phyloP scores from a whole-genome alignment of 2,888 invertebrate genomes.

The Pristionchus exspectatus region DNA sequence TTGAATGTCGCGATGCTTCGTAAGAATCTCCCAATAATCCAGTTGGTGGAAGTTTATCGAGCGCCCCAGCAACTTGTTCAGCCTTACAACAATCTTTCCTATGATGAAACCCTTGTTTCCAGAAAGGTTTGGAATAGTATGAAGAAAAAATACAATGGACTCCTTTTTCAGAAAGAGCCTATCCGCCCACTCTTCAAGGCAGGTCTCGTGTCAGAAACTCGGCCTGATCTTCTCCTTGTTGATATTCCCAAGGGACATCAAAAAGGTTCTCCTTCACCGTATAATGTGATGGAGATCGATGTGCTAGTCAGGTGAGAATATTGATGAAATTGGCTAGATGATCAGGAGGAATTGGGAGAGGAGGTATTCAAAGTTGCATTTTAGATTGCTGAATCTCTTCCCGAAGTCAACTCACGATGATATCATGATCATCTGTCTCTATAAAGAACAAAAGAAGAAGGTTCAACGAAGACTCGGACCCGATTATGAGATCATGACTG shows the following conservation, averaged over 20 bases:
- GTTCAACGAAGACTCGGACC: conserved; percentile 10
- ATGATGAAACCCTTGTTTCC: not conserved
- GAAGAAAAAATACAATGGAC: not conserved
- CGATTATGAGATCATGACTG: conserved; percentile 29
- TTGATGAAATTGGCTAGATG: no score
- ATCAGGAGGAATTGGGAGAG: not conserved
- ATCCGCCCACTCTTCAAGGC: not conserved
- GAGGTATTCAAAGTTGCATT: not conserved
- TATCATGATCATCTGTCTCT: conserved; percentile 45
- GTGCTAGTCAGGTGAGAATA: conserved; percentile 21
- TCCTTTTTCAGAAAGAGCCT: not conserved
- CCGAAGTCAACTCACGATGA: conserved; percentile 10
- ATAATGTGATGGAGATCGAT: not conserved
- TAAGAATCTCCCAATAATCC: conserved; percentile 27
- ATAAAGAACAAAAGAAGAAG: conserved; percentile 37
- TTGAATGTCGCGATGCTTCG: not conserved
- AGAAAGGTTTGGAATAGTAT: not conserved
- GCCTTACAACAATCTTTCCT: conserved; percentile 38
- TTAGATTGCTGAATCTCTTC: not conserved
- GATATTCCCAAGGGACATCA: conserved; percentile 10
- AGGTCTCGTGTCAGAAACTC: not conserved
- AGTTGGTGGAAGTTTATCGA: conserved; percentile 34
- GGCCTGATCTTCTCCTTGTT: not conserved
- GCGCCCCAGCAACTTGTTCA: not conserved
- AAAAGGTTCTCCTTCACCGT: not conserved